A percentile compares a stretch with the other conserved stretches of the same genome.
phyloP scores from a whole-genome alignment of 1,140 invertebrate genomes.

The Laupala kohalensis region DNA sequence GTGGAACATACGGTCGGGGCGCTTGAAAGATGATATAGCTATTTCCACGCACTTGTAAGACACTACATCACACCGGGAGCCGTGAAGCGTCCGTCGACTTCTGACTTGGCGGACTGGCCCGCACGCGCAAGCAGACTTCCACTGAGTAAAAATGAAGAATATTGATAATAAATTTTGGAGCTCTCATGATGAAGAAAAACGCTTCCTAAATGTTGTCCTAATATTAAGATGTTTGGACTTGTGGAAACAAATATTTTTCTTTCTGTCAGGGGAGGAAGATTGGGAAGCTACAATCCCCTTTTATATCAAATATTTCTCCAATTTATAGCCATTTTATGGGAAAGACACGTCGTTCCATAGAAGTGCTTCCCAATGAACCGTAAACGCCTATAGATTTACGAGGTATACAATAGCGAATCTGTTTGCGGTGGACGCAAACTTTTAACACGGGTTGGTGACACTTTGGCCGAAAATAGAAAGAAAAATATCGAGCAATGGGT shows the following conservation, averaged over 20 bases:
- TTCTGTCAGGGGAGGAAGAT: background rate
- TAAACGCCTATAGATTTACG: background rate
- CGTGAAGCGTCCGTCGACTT: too few relatives aligned
- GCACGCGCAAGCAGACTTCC: background rate
- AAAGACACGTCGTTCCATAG: background rate
- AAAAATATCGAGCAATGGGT: too few relatives aligned
- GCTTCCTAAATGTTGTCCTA: background rate
- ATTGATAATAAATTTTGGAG: background rate
- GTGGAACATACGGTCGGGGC: too few relatives aligned
- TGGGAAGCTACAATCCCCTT: background rate
- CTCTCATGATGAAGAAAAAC: background rate
- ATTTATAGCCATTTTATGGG: background rate
- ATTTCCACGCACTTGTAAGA: background rate
- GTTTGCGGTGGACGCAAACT: background rate
- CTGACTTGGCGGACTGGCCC: background rate
- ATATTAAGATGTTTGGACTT: background rate
- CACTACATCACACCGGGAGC: background rate
- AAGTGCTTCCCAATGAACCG: background rate
- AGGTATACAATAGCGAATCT: background rate
- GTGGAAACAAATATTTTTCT: background rate
- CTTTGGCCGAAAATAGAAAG: background rate
- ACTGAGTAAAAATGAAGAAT: background rate
- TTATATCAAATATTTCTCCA: background rate
- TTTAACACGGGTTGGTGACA: background rate
- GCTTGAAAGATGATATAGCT: background rate